Evolutionary conservation across 2,888 invertebrate species (phyloP).

Genomic region (Pachydiplax longipennis): DNA sequence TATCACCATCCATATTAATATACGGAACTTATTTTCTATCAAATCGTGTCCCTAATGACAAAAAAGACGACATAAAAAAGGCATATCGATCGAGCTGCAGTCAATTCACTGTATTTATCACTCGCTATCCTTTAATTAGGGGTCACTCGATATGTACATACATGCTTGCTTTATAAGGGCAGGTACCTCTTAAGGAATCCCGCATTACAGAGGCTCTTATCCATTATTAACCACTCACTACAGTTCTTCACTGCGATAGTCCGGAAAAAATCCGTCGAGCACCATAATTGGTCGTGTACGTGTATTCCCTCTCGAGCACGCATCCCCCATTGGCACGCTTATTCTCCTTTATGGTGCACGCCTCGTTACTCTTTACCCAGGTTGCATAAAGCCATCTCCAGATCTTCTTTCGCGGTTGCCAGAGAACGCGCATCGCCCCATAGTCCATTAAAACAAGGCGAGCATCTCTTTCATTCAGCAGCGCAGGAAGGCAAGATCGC

Average conservation of each 20-base stretch:
- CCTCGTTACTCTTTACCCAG: neutral
- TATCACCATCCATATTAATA: no score
- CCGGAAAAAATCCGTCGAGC: neutral
- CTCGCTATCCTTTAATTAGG: no score
- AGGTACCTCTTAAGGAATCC: neutral
- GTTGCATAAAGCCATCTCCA: neutral
- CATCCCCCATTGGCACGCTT: neutral
- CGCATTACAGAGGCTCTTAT: neutral
- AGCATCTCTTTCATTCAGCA: neutral
- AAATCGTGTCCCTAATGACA: no score
- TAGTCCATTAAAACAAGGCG: neutral
- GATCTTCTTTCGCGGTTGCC: neutral
- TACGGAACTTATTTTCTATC: no score
- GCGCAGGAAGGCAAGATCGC: no score
- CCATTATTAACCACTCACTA: neutral
- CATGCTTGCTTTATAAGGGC: no score
- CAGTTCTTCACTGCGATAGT: neutral
- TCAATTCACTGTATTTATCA: no score
- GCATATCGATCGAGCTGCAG: no score
- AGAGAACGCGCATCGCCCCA: neutral
- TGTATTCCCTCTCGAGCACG: neutral
- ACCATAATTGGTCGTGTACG: neutral
- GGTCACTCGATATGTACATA: no score
- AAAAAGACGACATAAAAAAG: no score
- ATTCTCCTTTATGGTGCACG: neutral